These are phyloP conservation scores for Hucho hucho DNA, from an alignment of 2,113 vertebrate genomes.

Conservation along the genomic window DNA sequence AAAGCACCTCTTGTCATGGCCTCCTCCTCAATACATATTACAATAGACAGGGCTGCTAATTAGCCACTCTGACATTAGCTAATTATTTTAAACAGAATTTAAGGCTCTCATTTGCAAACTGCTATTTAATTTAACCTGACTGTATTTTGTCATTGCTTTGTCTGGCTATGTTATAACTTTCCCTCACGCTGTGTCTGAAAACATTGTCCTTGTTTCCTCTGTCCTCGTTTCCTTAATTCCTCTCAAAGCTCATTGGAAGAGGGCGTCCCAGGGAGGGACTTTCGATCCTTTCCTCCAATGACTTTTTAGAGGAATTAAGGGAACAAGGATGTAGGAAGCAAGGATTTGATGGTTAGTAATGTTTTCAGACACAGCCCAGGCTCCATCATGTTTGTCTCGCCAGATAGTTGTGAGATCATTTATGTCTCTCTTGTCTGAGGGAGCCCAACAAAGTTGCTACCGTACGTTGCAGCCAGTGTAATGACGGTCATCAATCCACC, in stretches of 20 bases:
- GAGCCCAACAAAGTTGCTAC: slow-evolving; percentile 25
- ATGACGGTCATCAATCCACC: slow-evolving; percentile 50
- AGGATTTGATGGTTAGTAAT: not conserved
- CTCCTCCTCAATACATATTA: not conserved
- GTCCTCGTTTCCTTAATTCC: too few relatives aligned
- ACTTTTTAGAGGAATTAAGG: not conserved
- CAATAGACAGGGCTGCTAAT: not conserved
- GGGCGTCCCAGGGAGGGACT: too few relatives aligned
- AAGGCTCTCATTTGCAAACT: slow-evolving; percentile 13
- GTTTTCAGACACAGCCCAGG: not conserved
- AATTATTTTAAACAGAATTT: not conserved
- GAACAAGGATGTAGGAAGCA: not conserved
- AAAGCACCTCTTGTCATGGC: not conserved
- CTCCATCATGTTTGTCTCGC: not conserved
- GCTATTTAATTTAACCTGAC: slow-evolving; percentile 11
- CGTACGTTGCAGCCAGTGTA: slow-evolving; percentile 35
- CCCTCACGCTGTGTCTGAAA: not conserved
- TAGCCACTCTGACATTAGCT: not conserved
- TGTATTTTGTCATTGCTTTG: slow-evolving; percentile 1
- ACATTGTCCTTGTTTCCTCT: too few relatives aligned
- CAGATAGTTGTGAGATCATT: slow-evolving; percentile 9
- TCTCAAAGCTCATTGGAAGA: too few relatives aligned
- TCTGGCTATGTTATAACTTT: slow-evolving; percentile 4
- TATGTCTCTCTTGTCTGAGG: slow-evolving; percentile 22
- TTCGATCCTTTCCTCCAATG: too few relatives aligned